A percentile compares a stretch with the other conserved stretches of the same genome.
Evolutionary conservation across 2,888 invertebrate genomes (phyloP).

Genomic region (Julus scandinavius): DNA sequence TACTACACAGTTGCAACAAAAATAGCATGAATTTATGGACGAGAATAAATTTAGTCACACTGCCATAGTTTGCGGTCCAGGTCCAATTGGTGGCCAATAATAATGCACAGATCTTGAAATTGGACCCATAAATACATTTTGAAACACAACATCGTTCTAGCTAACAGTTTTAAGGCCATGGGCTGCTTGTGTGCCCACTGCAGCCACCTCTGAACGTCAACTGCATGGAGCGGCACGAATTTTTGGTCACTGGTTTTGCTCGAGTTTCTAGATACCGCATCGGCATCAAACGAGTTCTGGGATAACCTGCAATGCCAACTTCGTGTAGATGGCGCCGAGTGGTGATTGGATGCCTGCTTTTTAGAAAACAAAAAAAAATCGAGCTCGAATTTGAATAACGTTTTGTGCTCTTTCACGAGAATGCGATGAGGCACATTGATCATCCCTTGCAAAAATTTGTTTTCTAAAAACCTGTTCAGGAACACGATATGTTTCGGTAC

Average conservation of each 20-base stretch:
- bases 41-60: not conserved
- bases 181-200: not conserved
- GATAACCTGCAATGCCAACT: not conserved
- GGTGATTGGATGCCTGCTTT: not conserved
- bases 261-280: not conserved
- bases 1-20: not conserved
- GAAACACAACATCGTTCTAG: not conserved
- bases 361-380: not conserved
- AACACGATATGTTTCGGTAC: too few relatives aligned
- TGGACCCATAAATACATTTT: slow-evolving; percentile 10
- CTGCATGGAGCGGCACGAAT: too few relatives aligned
- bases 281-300: not conserved
- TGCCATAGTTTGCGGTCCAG: not conserved
- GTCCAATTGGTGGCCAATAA: not conserved
- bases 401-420: not conserved
- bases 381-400: not conserved
- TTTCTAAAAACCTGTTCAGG: not conserved
- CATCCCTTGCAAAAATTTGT: not conserved
- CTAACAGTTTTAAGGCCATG: not conserved
- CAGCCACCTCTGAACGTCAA: not conserved
- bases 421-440: not conserved
- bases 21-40: not conserved
- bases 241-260: not conserved
- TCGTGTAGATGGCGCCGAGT: not conserved
- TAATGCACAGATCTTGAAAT: slow-evolving; percentile 11